A percentile compares a stretch with the other conserved stretches of the same genome.
Evolutionary conservation across 2,888 invertebrate genomes (phyloP).

Genomic region (Phalera bucephala): DNA sequence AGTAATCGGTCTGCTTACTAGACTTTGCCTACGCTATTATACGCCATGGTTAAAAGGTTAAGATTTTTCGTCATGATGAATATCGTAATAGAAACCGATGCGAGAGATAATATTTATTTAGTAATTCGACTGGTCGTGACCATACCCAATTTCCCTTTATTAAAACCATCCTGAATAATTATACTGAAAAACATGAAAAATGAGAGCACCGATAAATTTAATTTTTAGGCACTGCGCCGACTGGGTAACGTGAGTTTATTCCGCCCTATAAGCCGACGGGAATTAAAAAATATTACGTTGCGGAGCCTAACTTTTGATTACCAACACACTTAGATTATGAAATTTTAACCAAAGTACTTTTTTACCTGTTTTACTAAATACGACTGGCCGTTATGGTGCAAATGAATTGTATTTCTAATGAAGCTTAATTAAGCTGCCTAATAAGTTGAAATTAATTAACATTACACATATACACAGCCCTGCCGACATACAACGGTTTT

Average conservation of each 20-base stretch:
- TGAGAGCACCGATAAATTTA: conserved; percentile 9
- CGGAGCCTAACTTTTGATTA: conserved; percentile 17
- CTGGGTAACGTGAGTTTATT: conserved; percentile 25
- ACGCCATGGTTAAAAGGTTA: too few species aligned
- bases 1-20: too few species aligned
- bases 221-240: conserved; percentile 15
- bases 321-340: conserved; percentile 23
- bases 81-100: too few species aligned
- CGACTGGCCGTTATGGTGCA: conserved; percentile 3
- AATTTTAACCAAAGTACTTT: conserved; percentile 11
- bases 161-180: too few species aligned
- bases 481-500: too few species aligned
- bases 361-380: conserved; percentile 7
- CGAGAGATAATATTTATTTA: too few species aligned
- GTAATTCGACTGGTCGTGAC: too few species aligned
- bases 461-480: too few species aligned
- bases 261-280: conserved; percentile 26
- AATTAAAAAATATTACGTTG: conserved; percentile 26
- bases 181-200: too few species aligned
- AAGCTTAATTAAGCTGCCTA: background rate
- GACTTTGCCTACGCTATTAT: too few species aligned
- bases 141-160: too few species aligned
- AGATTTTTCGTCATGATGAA: too few species aligned
- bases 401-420: conserved; percentile 1
- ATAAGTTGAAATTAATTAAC: background rate